A percentile compares a stretch with the other conserved stretches of the same genome.
These are phyloP conservation scores for Sminthurinus aureus DNA, from an alignment of 2,888 invertebrate genomes.

Conservation along the genomic window DNA sequence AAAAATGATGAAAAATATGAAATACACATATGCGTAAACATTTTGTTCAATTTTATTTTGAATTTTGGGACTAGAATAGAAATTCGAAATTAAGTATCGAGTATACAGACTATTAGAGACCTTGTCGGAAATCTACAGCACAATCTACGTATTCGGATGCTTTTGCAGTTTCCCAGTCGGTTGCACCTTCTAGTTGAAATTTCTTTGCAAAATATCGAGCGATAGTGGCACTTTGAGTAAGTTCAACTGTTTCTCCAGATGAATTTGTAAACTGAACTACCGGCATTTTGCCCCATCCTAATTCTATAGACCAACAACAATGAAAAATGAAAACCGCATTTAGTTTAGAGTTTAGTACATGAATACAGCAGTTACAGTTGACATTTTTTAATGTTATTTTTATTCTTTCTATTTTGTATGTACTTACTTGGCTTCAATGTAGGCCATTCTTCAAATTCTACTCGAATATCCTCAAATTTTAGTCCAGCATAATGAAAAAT, in stretches of 20 bases:
- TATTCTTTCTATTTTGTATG: neutral
- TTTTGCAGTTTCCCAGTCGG: slow-evolving; percentile 68
- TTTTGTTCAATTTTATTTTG: neutral
- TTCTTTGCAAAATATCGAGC: slow-evolving; percentile 68
- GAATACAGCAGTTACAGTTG: no score
- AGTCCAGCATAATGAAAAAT: slow-evolving; percentile 43
- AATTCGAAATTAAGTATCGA: neutral
- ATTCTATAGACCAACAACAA: no score
- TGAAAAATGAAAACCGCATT: neutral
- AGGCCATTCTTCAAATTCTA: slow-evolving; percentile 41
- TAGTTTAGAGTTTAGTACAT: neutral
- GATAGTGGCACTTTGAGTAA: slow-evolving; percentile 69
- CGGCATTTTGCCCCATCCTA: slow-evolving; percentile 63
- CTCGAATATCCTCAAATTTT: slow-evolving; percentile 44
- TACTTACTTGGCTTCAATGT: slow-evolving; percentile 43
- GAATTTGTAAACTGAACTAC: slow-evolving; percentile 69
- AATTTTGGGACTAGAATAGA: neutral
- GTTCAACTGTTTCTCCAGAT: no score
- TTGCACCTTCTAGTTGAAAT: slow-evolving; percentile 67
- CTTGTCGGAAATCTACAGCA: slow-evolving; percentile 67
- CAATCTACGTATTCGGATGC: slow-evolving; percentile 69
- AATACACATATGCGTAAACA: neutral
- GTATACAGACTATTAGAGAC: slow-evolving; percentile 62
- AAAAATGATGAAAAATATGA: neutral
- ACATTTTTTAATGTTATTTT: neutral